Base-by-base conservation (phyloP, 2,797 vertebrate species). In the Rhinella marina region DNA sequence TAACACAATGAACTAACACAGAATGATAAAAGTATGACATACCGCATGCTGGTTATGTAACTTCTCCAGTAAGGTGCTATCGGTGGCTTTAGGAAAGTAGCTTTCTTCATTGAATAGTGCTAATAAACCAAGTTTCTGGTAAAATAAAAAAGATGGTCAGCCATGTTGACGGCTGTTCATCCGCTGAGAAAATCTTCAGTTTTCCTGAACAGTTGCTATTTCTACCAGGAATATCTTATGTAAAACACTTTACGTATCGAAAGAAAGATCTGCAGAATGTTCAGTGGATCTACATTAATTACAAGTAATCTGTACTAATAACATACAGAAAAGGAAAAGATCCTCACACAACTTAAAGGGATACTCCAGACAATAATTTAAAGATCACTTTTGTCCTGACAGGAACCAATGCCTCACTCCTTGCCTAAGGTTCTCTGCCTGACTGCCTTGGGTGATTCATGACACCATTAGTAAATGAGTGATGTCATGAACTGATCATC, bases 71-170 rank as follows among this genome's bases (percentile, higher is more conserved):
- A 99, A 93, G 2, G 98, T 99, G 86, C 91, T 94, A 86, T 99
- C 98, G 1, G 97, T 99, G 86, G 97, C 98, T 93, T 98, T 98
- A 75, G 98, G 98, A 92, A 99, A 99, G 93, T 99, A 98, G 90
- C 98, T 99, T 92, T 99, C 98, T 94, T 99, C 98, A 41, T 99
- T 99, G 92, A 99, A 95, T 70, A 99, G 96, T 0, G 98, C 98
- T 88, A 99, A 94, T 14, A 99, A 94, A 41, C 98, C 98, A 90
- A 99, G 96, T 96, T 98, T 99, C 98, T 99, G 90, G 56, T 93
- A 12, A 78, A 77, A 14, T 7, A 81, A 59, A 59, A 82, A 6
- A 23, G 8, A 41, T n/a, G 13, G 21, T 81, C 9, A 6, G 11
- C 17, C 17, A 50, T 12, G 25, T 52, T n/a, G 12, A 1, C 2